phyloP scores from a whole-genome alignment of 2,113 vertebrate genomes.

The Engystomops pustulosus region DNA sequence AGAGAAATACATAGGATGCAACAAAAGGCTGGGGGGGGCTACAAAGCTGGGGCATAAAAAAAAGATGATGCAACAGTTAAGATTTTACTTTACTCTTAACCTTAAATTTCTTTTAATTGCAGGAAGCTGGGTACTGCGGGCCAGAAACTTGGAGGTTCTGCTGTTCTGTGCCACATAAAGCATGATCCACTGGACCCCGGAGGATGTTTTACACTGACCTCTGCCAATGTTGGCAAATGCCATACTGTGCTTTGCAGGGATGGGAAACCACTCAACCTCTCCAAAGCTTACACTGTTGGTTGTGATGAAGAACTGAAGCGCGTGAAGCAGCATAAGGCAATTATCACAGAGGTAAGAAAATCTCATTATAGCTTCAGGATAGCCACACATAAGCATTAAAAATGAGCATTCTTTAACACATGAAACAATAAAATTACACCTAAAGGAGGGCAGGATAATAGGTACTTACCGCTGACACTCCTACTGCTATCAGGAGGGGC shows the following conservation, averaged over 20 bases:
- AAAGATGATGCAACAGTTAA: no score
- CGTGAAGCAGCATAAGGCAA: slow-evolving; percentile 91
- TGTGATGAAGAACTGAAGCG: slow-evolving; percentile 89
- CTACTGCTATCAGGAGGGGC: no score
- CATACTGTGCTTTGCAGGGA: slow-evolving; percentile 92
- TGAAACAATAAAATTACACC: no score
- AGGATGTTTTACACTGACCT: slow-evolving; percentile 92
- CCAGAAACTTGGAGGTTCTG: slow-evolving; percentile 95
- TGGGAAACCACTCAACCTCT: slow-evolving; percentile 90
- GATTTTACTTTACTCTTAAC: neutral
- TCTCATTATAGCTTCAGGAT: no score
- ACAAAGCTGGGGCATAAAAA: no score
- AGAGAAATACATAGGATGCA: no score
- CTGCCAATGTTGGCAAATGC: slow-evolving; percentile 97
- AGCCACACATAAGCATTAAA: no score
- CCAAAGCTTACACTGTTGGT: slow-evolving; percentile 84
- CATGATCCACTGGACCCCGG: slow-evolving; percentile 91
- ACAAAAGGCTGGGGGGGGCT: no score
- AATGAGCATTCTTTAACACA: no score
- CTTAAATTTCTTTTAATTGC: neutral
- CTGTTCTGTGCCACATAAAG: slow-evolving; percentile 94
- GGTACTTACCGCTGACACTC: no score
- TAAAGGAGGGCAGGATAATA: no score
- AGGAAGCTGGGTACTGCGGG: slow-evolving; percentile 97
- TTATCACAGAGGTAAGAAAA: slow-evolving; percentile 89